Evolutionary conservation across 2,797 vertebrate species (phyloP).

Genomic region (Chelmon rostratus): DNA sequence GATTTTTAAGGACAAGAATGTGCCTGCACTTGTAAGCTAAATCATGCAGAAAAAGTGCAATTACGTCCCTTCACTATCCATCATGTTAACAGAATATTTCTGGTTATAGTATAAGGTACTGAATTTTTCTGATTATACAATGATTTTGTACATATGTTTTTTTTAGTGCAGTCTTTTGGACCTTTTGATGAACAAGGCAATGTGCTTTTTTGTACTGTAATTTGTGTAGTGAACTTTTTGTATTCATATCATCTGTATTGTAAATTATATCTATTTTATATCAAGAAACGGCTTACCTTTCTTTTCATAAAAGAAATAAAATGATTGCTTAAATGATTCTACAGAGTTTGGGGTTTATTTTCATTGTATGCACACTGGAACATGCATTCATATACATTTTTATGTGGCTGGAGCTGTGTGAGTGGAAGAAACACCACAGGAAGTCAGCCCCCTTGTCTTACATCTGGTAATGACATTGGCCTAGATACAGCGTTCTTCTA

Average conservation of each 20-base stretch:
- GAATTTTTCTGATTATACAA: slow-evolving; percentile 29
- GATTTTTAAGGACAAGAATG: slow-evolving; percentile 33
- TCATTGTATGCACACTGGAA: slow-evolving; percentile 11
- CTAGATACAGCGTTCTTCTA: slow-evolving; percentile 65
- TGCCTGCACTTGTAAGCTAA: slow-evolving; percentile 22
- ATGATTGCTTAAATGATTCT: slow-evolving; percentile 55
- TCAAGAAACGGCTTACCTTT: slow-evolving; percentile 46
- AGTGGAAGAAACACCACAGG: slow-evolving; percentile 59
- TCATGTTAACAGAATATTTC: slow-evolving; percentile 27
- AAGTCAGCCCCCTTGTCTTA: slow-evolving; percentile 72
- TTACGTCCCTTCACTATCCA: slow-evolving; percentile 15
- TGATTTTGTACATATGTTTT: slow-evolving; percentile 39
- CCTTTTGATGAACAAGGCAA: slow-evolving; percentile 28
- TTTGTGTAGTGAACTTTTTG: slow-evolving; percentile 59
- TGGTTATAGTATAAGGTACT: slow-evolving; percentile 17
- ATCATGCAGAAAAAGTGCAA: slow-evolving; percentile 13
- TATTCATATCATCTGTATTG: slow-evolving; percentile 61
- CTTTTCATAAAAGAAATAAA: slow-evolving; percentile 78
- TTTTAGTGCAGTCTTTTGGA: slow-evolving; percentile 28
- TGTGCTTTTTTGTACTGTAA: slow-evolving; percentile 54
- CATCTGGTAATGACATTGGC: slow-evolving; percentile 84
- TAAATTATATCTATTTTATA: slow-evolving; percentile 78
- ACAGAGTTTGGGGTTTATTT: slow-evolving; percentile 36
- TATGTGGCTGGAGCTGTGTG: slow-evolving; percentile 21
- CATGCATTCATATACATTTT: slow-evolving; percentile 5